phyloP scores from a whole-genome alignment of 2,797 vertebrate genomes.

The Aldrovandia affinis region DNA sequence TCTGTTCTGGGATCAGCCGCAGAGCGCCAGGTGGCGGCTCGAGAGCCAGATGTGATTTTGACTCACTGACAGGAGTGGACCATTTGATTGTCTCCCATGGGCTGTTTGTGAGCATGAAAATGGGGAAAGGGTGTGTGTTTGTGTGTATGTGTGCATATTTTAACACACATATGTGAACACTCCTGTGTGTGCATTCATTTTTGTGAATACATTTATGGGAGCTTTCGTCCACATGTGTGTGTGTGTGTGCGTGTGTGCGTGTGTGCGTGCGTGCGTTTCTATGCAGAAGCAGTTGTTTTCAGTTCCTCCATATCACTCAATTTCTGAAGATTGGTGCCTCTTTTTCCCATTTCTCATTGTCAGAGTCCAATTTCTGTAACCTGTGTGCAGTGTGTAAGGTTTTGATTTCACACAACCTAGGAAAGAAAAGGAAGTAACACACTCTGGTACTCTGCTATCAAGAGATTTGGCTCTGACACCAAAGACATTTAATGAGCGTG shows the following conservation, averaged over 20 bases:
- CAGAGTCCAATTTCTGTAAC: background rate
- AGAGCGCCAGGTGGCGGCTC: slow-evolving; percentile 4
- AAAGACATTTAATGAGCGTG: background rate
- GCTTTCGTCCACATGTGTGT: background rate
- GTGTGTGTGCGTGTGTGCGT: background rate
- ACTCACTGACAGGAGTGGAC: background rate
- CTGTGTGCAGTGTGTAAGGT: background rate
- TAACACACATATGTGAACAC: too few relatives aligned
- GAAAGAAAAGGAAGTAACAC: background rate
- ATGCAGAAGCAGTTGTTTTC: too few relatives aligned
- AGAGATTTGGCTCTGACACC: too few relatives aligned
- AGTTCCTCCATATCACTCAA: too few relatives aligned
- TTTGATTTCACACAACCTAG: background rate
- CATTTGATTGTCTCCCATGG: background rate
- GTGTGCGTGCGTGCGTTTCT: background rate
- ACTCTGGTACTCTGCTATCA: background rate
- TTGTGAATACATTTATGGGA: too few relatives aligned
- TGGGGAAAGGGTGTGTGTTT: slow-evolving; percentile 6
- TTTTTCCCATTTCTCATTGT: background rate
- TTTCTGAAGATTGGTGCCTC: too few relatives aligned
- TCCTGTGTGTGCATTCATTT: background rate
- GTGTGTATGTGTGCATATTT: background rate
- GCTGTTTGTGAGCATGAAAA: background rate
- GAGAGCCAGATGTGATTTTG: slow-evolving; percentile 22
- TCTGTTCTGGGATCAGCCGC: background rate